phyloP scores from a whole-genome alignment of 2,797 vertebrate species.

The Spea hammondii region DNA sequence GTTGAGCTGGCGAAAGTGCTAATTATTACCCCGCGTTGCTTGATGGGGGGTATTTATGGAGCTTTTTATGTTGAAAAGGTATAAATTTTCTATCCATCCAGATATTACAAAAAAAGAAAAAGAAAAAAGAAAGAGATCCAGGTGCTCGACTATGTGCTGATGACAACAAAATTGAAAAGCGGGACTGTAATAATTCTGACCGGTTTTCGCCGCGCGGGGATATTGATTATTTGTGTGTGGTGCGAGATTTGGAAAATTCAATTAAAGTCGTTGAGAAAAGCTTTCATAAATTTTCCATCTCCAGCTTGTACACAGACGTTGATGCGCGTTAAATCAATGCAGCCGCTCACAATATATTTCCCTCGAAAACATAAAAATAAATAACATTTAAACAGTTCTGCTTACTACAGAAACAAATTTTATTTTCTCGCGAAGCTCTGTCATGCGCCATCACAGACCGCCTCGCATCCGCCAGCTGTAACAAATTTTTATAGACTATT shows the following conservation, averaged over 20 bases:
- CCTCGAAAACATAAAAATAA: slow-evolving; percentile 99
- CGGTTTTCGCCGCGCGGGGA: slow-evolving; percentile 90
- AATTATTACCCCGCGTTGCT: too few relatives aligned
- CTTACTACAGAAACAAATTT: slow-evolving; percentile 99
- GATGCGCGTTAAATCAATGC: slow-evolving; percentile 99
- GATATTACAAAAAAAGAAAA: slow-evolving; percentile 75
- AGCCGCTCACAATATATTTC: slow-evolving; percentile 99
- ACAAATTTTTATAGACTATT: slow-evolving; percentile 92
- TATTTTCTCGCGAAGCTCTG: slow-evolving; percentile 87
- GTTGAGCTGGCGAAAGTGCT: too few relatives aligned
- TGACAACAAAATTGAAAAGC: slow-evolving; percentile 99
- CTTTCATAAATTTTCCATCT: slow-evolving; percentile 98
- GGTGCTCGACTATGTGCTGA: slow-evolving; percentile 90
- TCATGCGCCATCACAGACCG: slow-evolving; percentile 79
- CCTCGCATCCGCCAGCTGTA: slow-evolving; percentile 79
- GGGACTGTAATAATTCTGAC: slow-evolving; percentile 97
- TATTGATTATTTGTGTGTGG: slow-evolving; percentile 99
- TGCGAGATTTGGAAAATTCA: slow-evolving; percentile 99
- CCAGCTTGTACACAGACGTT: slow-evolving; percentile 86
- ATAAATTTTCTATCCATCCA: slow-evolving; percentile 82
- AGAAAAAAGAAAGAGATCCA: slow-evolving; percentile 62
- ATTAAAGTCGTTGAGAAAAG: slow-evolving; percentile 99
- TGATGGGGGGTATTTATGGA: slow-evolving; percentile 70
- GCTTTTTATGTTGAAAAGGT: slow-evolving; percentile 77
- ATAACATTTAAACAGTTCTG: slow-evolving; percentile 99